Evolutionary conservation across 2,797 vertebrate genomes (phyloP), one percentile per base, ranked within the genome.

Genomic region (Trachurus trachurus): DNA sequence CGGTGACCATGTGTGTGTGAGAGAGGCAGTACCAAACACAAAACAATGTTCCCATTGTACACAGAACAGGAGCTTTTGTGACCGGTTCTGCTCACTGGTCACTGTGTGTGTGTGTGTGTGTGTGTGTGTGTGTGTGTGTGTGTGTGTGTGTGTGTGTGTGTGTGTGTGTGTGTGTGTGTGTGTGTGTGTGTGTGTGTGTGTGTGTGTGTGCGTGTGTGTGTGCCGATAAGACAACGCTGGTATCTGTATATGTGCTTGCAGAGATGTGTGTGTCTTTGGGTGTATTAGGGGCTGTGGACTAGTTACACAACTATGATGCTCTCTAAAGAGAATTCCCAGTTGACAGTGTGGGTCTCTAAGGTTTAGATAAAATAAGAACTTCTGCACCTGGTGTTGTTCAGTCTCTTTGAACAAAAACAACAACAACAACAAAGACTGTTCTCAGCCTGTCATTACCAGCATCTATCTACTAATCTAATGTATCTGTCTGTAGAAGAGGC

Each of bases 401-500:
- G 45, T 57, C 15, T 54, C 16, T 50, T 58, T 52, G 11, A 47
- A 45, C 13, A 34, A 34, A 34, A 34, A 34, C 31, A 26, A 5
- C 31, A 42, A 40, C 8, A 31, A 19, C 19, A 62, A 44, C 42
- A 62, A 73, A 58, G 47, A 11, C 49, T 26, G 49, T 31, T 63
- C 22, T n/a, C 15, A 3, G 16, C 53, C 26, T 54, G 47, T 13
- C 34, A 22, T 12, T 45, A 47, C 15, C 34, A 42, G 22, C 22
- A 31, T 63, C 29, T 47, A 39, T 74, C 39, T 65, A 6, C 31
- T 34, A 34, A 2, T 76, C 31, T 29, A 1, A 31, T 76, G 59
- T 45, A 4, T 77, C 5, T 49, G 0, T 73, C 52, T 76, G 61
- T 76, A 94, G 93, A 97, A 98, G 70, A 96, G 96, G 65, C 97